Evolutionary conservation across 2,888 invertebrate genomes (phyloP), one percentile per base, ranked within the genome.

Genomic region (Glaucopsyche alexis): DNA sequence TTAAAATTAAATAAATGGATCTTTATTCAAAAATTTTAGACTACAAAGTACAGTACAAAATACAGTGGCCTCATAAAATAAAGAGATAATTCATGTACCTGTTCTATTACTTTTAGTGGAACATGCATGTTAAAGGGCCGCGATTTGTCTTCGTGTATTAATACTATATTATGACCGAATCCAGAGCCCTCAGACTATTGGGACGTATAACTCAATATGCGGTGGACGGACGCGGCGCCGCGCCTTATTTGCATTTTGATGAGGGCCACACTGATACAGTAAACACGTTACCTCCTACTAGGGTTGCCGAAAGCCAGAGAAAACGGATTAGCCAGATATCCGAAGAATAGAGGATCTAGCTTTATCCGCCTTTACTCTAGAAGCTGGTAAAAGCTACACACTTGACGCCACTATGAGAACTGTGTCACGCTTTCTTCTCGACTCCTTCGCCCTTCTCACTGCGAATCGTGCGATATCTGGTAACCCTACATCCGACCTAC

Each of bases 241-340:
- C 81, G 83, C 83, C 87, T 87, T 88, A 93, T 93, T 93, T 93
- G 91, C 93, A 93, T 93, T 93, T 93, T 93, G 92, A 93, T 92
- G 92, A 93, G 90, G 84, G 82, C 86, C 87, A 88, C 91, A 89
- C 86, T 91, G 93, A 93, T 91, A 91, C 90, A 91, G 91, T 91
- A 90, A 91, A 91, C 88, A 89, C 86, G 89, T 85, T 84, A 85
- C 84, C 82, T 76, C 75, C 78, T 76, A 67, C 13, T 60, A 60
- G 60, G 60, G 60, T 16, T 60, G 60, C 29, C 13, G 7, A 4
- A 13, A 7, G 29, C 29, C 13, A 8, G 60, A 60, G 29, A 38
- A 60, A 60, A 13, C 29, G 16, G 55, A 4, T 60, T 19, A 13
- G 38, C 19, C 11, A 5, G 13, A 29, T 29, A 7, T 60, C 13